A percentile compares a stretch with the other conserved stretches of the same genome.
Evolutionary conservation across 1,140 invertebrate genomes (phyloP).

Genomic region (Orchestia grillus): DNA sequence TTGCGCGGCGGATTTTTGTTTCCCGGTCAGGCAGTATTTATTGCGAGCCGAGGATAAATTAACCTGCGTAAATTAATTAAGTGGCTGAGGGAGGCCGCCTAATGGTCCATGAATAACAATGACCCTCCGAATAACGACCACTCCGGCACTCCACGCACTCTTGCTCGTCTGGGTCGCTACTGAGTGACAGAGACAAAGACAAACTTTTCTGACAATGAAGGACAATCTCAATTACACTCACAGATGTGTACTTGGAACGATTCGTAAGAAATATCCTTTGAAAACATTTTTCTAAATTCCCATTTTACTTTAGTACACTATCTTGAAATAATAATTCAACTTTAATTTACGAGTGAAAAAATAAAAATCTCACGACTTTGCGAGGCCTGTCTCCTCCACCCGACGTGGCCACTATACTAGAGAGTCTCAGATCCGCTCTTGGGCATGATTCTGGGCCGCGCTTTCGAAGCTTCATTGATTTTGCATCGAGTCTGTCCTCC

Average conservation of each 20-base stretch:
- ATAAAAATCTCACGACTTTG: too few relatives aligned
- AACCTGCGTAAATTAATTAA: neutral
- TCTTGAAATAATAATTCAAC: too few relatives aligned
- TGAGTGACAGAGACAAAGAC: neutral
- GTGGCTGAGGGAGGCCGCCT: neutral
- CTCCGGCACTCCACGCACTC: neutral
- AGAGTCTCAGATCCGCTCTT: neutral
- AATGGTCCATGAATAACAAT: neutral
- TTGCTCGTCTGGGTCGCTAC: neutral
- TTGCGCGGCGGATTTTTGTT: neutral
- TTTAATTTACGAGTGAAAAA: too few relatives aligned
- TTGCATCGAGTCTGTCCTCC: neutral
- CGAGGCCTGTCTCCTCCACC: neutral
- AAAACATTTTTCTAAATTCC: neutral
- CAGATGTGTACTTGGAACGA: neutral
- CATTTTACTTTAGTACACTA: too few relatives aligned
- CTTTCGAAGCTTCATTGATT: conserved; percentile 8
- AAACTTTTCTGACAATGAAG: neutral
- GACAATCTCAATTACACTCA: neutral
- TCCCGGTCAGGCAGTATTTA: neutral
- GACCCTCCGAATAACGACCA: neutral
- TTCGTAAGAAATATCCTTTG: neutral
- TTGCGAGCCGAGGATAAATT: neutral
- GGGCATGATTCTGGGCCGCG: neutral
- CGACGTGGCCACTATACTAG: neutral